These are phyloP conservation scores for Tortricodes alternella DNA, from an alignment of 2,888 invertebrate genomes.

Conservation along the genomic window DNA sequence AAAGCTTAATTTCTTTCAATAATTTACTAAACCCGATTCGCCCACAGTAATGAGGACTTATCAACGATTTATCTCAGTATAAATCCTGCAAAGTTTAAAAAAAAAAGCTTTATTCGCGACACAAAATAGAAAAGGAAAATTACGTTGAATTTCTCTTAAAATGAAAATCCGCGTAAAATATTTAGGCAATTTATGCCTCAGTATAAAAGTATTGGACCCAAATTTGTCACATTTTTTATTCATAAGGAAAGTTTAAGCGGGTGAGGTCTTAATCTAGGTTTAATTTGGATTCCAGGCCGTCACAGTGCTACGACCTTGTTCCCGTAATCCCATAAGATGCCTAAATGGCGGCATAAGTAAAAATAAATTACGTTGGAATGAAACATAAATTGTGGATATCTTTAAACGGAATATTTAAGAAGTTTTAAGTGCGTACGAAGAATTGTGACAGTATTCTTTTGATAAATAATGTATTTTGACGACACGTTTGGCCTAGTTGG, in stretches of 20 bases:
- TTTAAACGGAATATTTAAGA: background rate
- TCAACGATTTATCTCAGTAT: too few species aligned
- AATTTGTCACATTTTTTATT: conserved; percentile 23
- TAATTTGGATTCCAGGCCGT: conserved; percentile 16
- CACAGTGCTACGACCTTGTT: conserved; percentile 13
- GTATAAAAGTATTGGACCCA: conserved; percentile 6
- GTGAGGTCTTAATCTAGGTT: conserved; percentile 7
- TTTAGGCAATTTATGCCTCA: conserved; percentile 1
- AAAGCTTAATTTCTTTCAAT: too few species aligned
- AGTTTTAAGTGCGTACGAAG: background rate
- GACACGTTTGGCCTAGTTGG: too few species aligned
- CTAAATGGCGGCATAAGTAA: conserved; percentile 12
- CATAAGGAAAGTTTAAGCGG: conserved; percentile 21
- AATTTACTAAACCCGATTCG: too few species aligned
- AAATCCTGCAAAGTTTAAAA: too few species aligned
- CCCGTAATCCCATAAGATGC: conserved; percentile 20
- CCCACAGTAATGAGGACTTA: too few species aligned
- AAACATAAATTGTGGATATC: conserved; percentile 1
- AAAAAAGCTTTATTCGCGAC: too few species aligned
- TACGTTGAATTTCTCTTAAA: background rate
- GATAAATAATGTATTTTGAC: too few species aligned
- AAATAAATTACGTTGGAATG: conserved; percentile 5
- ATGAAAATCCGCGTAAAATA: conserved; percentile 1
- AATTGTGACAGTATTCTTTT: background rate
- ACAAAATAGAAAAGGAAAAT: too few species aligned